Base-by-base conservation (phyloP, 2,888 invertebrate genomes). In the Acleris emargana region DNA sequence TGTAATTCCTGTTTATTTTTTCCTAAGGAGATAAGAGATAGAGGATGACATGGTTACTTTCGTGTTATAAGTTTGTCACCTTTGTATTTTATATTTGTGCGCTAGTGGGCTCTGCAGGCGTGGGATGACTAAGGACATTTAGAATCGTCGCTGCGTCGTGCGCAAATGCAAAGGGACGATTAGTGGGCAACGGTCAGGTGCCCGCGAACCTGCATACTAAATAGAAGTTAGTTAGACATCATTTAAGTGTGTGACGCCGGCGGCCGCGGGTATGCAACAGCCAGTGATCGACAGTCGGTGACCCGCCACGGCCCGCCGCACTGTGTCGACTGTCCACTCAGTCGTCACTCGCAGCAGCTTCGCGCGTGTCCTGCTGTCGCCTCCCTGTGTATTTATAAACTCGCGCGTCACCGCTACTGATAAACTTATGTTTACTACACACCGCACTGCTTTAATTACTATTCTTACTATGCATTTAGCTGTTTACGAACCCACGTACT, bases 291-390 rank as follows among this genome's bases (percentile, higher is more conserved):
- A 11, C 42, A 18, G 54, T 18, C 54, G n/a, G 42, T 20, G 54
- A 18, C 54, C 42, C 38, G 16, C 38, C 54, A 38, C 83, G 81
- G 84, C 75, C 81, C 82, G 87, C 77, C 79, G 78, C 79, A 71
- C 72, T 54, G 53, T 58, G 43, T 51, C 60, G 51, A 51, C 59
- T 54, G 61, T 49, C 60, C 55, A 22, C 52, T 60, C 66, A 61
- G 66, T 66, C 61, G 60, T 72, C 86, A 82, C 84, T 87, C 74
- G 76, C 78, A 76, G 79, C 82, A 82, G 82, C 84, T 81, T 81
- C 85, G 84, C 87, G 83, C 86, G 89, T 89, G 90, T 88, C 91
- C 88, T 88, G 81, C 79, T 82, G 89, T 86, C 89, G 88, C 87
- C 89, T 83, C 77, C 75, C 77, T 74, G 82, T 83, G 74, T 90